A percentile compares a stretch with the other conserved stretches of the same genome.
These are phyloP conservation scores for Oncopodura yosiiana DNA, from an alignment of 1,140 invertebrate genomes.

Conservation along the genomic window DNA sequence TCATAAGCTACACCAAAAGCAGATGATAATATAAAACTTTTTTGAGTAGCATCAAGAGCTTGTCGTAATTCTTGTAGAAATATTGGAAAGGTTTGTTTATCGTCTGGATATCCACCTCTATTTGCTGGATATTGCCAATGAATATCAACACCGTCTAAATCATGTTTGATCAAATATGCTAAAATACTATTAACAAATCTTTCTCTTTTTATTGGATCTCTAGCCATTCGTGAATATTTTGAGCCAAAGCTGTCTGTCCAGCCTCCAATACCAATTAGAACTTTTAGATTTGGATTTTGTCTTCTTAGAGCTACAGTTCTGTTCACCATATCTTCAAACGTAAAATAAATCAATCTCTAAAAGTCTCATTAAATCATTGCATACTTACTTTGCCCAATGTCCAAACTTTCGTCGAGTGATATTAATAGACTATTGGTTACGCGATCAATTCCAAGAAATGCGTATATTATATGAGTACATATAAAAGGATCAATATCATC, in stretches of 20 bases:
- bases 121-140: conserved; percentile 44
- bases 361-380: too few relatives aligned
- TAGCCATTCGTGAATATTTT: conserved; percentile 49
- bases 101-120: conserved; percentile 16
- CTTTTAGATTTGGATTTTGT: conserved; percentile 54
- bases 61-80: conserved; percentile 36
- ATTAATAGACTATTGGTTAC: conserved; percentile 27
- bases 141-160: conserved; percentile 43
- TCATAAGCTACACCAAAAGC: conserved; percentile 61
- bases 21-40: conserved; percentile 53
- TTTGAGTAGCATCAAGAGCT: conserved; percentile 49
- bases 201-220: conserved; percentile 27
- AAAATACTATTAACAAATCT: conserved; percentile 39
- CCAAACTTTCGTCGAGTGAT: conserved; percentile 11
- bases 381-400: conserved; percentile 4
- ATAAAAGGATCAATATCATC: conserved; percentile 39
- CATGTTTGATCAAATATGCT: conserved; percentile 37
- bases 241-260: conserved; percentile 63
- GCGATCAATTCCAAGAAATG: conserved; percentile 39
- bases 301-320: conserved; percentile 50
- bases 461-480: conserved; percentile 42
- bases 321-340: conserved; percentile 18
- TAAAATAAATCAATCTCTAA: too few relatives aligned
- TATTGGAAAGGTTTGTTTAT: conserved; percentile 11
- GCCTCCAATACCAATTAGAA: conserved; percentile 61